Evolutionary conservation across 2,113 vertebrate genomes (phyloP).

Genomic region (Forbesichthys papilliferus): DNA sequence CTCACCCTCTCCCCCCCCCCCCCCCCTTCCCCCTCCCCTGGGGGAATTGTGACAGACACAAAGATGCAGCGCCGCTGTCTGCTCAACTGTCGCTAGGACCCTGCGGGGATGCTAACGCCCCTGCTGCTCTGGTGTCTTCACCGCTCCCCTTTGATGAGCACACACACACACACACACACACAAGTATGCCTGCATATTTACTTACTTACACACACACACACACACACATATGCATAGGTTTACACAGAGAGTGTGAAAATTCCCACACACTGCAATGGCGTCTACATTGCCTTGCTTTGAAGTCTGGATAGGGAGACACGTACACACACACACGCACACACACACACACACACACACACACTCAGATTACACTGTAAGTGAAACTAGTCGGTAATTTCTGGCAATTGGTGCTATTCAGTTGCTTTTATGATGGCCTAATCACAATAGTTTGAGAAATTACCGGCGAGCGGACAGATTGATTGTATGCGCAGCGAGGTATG

Average conservation of each 20-base stretch:
- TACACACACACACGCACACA: slow-evolving; percentile 13
- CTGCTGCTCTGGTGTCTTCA: slow-evolving; percentile 66
- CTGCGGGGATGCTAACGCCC: slow-evolving; percentile 59
- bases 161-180: slow-evolving; percentile 28
- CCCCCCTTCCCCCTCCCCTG: no score
- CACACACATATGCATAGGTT: not conserved
- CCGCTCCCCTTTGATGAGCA: slow-evolving; percentile 62
- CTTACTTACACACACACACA: slow-evolving; percentile 21
- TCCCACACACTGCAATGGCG: slow-evolving; percentile 23
- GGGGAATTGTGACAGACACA: slow-evolving; percentile 10
- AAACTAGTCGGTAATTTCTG: slow-evolving; percentile 48
- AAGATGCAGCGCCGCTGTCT: slow-evolving; percentile 36
- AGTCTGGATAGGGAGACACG: slow-evolving; percentile 12
- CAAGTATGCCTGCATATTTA: slow-evolving; percentile 7
- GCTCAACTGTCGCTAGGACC: slow-evolving; percentile 51
- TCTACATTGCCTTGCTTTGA: slow-evolving; percentile 46
- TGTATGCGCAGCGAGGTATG: slow-evolving; percentile 48
- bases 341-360: slow-evolving; percentile 7
- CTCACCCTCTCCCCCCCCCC: slow-evolving; percentile 21
- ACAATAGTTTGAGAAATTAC: slow-evolving; percentile 65
- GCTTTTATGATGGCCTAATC: slow-evolving; percentile 68
- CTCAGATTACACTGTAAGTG: slow-evolving; percentile 38
- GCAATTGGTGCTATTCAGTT: slow-evolving; percentile 56
- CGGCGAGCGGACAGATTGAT: slow-evolving; percentile 60
- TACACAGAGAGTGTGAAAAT: slow-evolving; percentile 1